Conservation (phyloP, 2,888 invertebrate species). For the Phortica okadai region DNA sequence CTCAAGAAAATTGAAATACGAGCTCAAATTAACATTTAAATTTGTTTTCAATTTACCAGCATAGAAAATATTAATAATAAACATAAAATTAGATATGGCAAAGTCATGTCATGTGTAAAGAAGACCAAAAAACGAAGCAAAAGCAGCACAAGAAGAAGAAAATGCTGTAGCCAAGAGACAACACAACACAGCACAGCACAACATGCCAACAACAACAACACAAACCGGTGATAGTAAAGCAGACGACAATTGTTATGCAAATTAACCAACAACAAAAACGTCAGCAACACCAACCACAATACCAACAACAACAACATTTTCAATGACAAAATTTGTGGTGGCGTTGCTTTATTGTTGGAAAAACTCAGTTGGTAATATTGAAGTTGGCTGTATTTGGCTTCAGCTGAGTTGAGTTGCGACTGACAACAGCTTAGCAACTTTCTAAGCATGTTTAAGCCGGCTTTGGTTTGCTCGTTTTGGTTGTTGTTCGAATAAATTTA, state of each 20-base stretch:
- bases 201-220: conserved; percentile 31
- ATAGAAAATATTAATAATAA: conserved; percentile 21
- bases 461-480: neutral
- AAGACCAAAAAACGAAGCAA: conserved; percentile 17
- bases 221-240: neutral
- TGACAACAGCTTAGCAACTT: neutral
- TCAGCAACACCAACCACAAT: conserved; percentile 16
- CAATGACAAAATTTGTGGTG: conserved; percentile 17
- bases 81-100: conserved; percentile 13
- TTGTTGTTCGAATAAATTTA: neutral
- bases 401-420: neutral
- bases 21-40: conserved; percentile 66
- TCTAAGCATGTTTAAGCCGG: neutral
- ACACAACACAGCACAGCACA: conserved; percentile 37
- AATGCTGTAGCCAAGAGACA: conserved; percentile 23
- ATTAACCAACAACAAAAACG: conserved; percentile 39
- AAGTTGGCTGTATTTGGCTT: neutral
- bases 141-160: conserved; percentile 11
- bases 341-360: neutral
- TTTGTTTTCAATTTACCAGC: conserved; percentile 65
- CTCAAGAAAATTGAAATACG: conserved; percentile 57
- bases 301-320: conserved; percentile 27
- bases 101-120: conserved; percentile 4
- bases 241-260: conserved; percentile 55
- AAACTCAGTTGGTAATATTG: neutral